Base-by-base conservation (phyloP, 2,797 vertebrate species). In the Rhincodon typus region DNA sequence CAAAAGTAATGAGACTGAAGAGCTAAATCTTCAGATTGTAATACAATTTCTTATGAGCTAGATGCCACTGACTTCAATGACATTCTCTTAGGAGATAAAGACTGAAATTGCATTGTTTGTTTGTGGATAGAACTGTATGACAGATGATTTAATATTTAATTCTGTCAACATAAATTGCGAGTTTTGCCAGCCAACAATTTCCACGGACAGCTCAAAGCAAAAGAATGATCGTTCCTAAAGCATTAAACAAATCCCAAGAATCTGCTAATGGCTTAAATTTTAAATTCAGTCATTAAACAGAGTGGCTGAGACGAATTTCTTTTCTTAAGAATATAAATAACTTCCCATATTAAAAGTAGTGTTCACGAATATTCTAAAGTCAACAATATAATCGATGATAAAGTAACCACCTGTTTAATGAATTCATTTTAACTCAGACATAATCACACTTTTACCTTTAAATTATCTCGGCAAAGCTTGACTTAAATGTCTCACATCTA, bases 281-380 rank as follows among this genome's bases (percentile, higher is more conserved):
- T 95, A 94, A 50, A 94, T 94, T 53, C 53, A 70, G 25, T 95
- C 70, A 95, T 95, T 77, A 95, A 74, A 50, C 57, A 27, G 30
- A 53, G 7, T 77, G 38, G 72, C 30, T 50, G 13, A 23, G 69
- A 74, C 50, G 27, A 72, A 95, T 95, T 46, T 27, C 74, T 95
- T 67, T 93, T 69, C 62, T 12, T 93, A 69, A 6, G 53, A 91
- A 77, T 50, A 57, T 53, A 74, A 46, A 69, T 50, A 94, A 70
- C 74, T 94, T 74, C 74, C 6, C 2, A 12, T 57, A 30, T 38
- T 94, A 94, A 94, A 94, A 12, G 38, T 74, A 77, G 17, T 57
- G 34, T 57, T 77, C 70, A 95, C n/a, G 70, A 95, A 72, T 95
- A 95, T 77, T 95, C 94, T 34, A 77, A 93, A 42, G 69, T n/a